Evolutionary conservation across 1,140 invertebrate genomes (phyloP), one percentile per base, ranked within the genome.

Genomic region (Drosophila baimaii): DNA sequence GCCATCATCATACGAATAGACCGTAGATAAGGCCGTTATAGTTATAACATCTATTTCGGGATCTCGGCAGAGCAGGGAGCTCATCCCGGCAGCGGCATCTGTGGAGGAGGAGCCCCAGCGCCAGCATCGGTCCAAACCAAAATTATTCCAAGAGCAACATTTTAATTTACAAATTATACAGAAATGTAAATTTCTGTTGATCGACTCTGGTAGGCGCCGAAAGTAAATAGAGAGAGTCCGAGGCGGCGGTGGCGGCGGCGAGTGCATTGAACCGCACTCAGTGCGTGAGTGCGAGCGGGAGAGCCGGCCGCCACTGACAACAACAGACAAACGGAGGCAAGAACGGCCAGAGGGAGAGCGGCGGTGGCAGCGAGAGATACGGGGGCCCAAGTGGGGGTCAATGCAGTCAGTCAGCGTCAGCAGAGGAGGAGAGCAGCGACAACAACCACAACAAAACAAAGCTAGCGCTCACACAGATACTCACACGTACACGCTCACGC

Each of bases 181-280:
- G 35, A 62, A 89, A 80, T 88, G 71, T 77, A 74, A 83, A 88
- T 89, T 70, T 70, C 46, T 51, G 46, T 59, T 47, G 31, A 70
- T 77, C 46, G 54, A 52, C 52, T 65, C 69, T 49, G 78, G 56
- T 49, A 77, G 64, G 70, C 68, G 70, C 58, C 57, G 73, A 84
- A 89, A 83, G 84, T 89, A 89, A 88, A 88, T 88, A 88, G 77
- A 77, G 77, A 77, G 79, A 77, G 73, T 63, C 72, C 47, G 68
- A 52, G 19, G 46, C 21, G 54, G 35, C 29, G 29, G 29, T 9
- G 19, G 41, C 12, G 13, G 47, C 21, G 54, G 29, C 54, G 73
- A 74, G 84, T 83, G 84, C 84, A 88, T 89, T 89, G 83, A 86
- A 86, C 83, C 83, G 77, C 75, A 73, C 63, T 63, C 19, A 55